Conservation (phyloP, 2,113 vertebrate genomes). For the Pygoscelis adeliae region DNA sequence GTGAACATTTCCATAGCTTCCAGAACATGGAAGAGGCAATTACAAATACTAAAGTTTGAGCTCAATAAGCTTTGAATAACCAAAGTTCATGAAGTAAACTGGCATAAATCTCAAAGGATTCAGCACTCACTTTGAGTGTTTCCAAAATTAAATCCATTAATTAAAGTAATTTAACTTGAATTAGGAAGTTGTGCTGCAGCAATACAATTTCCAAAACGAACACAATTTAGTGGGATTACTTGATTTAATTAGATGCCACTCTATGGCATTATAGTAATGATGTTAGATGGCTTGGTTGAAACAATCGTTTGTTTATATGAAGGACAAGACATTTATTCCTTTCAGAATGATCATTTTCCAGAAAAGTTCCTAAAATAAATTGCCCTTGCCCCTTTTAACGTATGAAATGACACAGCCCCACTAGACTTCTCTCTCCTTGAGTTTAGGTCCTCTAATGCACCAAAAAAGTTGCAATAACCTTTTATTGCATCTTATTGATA, state of each 20-base stretch:
- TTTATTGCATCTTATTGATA: not conserved
- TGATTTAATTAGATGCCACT: not conserved
- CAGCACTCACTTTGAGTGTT: not conserved
- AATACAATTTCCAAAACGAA: conserved; percentile 7
- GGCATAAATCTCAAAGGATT: not conserved
- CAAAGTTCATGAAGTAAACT: not conserved
- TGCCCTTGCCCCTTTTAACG: not conserved
- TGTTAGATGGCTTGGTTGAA: conserved; percentile 10
- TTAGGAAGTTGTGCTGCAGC: conserved; percentile 19
- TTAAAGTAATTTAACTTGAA: conserved; percentile 47
- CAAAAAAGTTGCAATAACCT: not conserved
- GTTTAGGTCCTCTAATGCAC: not conserved
- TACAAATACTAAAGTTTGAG: not conserved
- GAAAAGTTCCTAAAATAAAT: not conserved
- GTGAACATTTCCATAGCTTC: not conserved
- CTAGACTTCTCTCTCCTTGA: not conserved
- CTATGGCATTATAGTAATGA: not conserved
- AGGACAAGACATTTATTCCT: not conserved
- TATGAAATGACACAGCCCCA: not conserved
- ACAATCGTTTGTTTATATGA: not conserved
- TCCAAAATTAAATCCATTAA: conserved; percentile 28
- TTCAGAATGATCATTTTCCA: not conserved
- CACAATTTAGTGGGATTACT: not conserved
- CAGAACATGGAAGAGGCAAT: not conserved
- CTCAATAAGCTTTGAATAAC: not conserved